A percentile compares a stretch with the other conserved stretches of the same genome.
These are phyloP conservation scores for Meloidogyne chitwoodi DNA, from an alignment of 1,140 invertebrate genomes.

Conservation along the genomic window DNA sequence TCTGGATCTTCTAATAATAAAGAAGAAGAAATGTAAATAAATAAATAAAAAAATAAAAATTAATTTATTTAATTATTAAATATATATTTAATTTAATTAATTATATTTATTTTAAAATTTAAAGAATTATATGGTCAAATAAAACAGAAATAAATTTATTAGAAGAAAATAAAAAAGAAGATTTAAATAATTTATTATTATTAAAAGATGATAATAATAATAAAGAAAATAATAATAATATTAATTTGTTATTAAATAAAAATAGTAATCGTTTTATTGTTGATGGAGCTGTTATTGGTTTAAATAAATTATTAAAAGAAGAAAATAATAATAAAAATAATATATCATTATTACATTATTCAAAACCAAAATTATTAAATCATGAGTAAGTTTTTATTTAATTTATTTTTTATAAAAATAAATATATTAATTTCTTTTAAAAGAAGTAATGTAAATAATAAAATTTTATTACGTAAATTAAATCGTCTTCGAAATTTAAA, in stretches of 20 bases:
- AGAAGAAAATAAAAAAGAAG: neutral
- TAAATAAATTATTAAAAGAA: neutral
- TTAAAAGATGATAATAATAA: neutral
- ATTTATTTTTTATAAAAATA: neutral
- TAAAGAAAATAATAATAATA: no score
- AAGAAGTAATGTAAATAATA: neutral
- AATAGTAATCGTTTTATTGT: neutral
- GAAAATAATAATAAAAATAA: neutral
- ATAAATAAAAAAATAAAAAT: no score
- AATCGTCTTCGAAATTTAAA: neutral
- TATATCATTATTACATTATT: neutral
- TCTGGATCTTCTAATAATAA: neutral
- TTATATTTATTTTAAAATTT: neutral
- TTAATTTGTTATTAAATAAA: no score
- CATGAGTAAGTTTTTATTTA: neutral
- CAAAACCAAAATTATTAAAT: neutral
- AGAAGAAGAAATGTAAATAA: conserved; percentile 1
- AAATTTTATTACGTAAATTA: neutral
- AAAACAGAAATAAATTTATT: neutral
- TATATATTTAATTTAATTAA: neutral
- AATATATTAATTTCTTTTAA: neutral
- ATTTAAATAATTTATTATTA: neutral
- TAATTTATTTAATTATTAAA: no score
- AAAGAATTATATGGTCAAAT: neutral
- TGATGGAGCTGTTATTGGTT: neutral